Conservation (phyloP, 1,140 invertebrate genomes). For the Heliconius himera region DNA sequence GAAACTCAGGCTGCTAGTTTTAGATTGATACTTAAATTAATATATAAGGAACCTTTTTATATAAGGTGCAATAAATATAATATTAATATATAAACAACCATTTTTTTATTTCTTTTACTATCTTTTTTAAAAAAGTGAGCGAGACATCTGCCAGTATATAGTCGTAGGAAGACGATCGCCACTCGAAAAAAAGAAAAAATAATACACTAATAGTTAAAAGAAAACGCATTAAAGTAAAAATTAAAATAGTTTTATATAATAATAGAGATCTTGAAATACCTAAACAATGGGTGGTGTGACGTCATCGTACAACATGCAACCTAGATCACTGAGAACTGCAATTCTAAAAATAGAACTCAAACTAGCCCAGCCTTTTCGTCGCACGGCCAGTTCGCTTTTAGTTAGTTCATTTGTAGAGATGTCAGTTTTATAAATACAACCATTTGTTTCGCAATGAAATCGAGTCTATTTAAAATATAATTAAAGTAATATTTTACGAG, state of each 20-base stretch:
- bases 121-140: too few species aligned
- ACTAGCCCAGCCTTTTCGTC: constrained; percentile 18
- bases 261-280: background rate
- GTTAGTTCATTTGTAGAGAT: constrained; percentile 16
- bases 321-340: constrained; percentile 21
- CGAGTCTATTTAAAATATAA: background rate
- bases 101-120: too few species aligned
- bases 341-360: constrained; percentile 26
- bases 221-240: background rate
- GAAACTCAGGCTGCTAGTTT: constrained; percentile 25
- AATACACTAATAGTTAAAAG: background rate
- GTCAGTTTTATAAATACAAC: background rate
- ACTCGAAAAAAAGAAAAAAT: background rate
- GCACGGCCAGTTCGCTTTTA: constrained; percentile 17
- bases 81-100: too few species aligned
- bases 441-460: background rate
- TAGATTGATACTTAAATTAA: constrained; percentile 23
- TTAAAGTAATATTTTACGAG: background rate
- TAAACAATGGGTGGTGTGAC: constrained; percentile 15
- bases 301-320: constrained; percentile 19
- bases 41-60: background rate
- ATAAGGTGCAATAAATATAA: background rate
- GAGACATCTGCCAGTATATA: too few species aligned
- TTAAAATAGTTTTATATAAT: background rate
- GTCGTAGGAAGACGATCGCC: too few species aligned